Percentiles rank a stretch among this genome's conserved stretches.
Conservation (phyloP, 2,113 vertebrate species). For the Gymnarchus niloticus region DNA sequence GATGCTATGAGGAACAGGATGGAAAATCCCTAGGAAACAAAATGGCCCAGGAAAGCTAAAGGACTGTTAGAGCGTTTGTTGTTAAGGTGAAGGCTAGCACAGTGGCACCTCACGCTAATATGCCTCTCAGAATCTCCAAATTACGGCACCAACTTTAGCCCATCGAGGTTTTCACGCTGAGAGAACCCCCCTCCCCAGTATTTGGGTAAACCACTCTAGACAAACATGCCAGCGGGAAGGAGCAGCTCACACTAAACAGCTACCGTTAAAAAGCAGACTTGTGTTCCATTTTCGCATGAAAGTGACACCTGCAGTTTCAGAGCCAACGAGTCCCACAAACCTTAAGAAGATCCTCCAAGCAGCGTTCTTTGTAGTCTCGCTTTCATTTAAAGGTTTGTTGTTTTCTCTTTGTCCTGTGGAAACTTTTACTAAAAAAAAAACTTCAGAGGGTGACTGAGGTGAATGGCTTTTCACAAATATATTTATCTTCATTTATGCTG, state of each 20-base stretch:
- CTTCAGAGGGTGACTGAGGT: neutral
- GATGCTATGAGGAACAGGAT: neutral
- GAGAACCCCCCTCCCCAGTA: neutral
- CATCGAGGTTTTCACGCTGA: neutral
- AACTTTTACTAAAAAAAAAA: neutral
- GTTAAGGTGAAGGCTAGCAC: neutral
- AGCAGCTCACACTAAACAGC: neutral
- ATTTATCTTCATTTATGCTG: neutral
- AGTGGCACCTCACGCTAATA: neutral
- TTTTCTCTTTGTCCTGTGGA: neutral
- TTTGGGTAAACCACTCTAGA: neutral
- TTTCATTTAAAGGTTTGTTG: neutral
- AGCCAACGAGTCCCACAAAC: neutral
- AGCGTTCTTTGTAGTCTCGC: neutral
- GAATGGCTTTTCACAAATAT: neutral
- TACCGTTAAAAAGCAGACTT: neutral
- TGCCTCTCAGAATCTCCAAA: neutral
- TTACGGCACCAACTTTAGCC: neutral
- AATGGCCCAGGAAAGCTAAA: neutral
- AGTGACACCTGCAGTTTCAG: neutral
- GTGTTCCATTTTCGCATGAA: neutral
- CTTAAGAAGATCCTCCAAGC: neutral
- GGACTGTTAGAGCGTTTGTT: neutral
- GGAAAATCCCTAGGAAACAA: neutral
- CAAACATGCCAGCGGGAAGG: neutral